phyloP scores from a whole-genome alignment of 2,113 vertebrate species.

The Cettia cetti region DNA sequence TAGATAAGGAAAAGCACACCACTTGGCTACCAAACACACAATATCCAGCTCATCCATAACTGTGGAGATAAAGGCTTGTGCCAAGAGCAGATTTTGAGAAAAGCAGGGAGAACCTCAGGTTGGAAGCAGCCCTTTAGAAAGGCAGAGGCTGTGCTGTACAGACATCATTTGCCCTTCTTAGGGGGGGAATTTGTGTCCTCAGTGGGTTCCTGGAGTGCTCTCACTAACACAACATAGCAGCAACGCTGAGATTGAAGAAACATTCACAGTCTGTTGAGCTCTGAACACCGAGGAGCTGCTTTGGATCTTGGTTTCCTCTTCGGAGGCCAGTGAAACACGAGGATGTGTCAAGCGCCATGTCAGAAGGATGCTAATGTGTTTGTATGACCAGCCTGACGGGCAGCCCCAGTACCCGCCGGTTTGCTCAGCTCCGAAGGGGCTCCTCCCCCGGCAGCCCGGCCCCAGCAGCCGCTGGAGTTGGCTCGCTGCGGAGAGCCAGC shows the following conservation, averaged over 20 bases:
- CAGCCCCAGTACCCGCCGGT: not conserved
- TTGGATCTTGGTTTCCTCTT: not conserved
- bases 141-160: not conserved
- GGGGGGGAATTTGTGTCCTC: not conserved
- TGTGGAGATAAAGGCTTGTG: not conserved
- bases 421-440: not conserved
- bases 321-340: not conserved
- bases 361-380: not conserved
- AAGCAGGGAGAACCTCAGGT: not conserved
- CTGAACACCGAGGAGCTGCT: not conserved
- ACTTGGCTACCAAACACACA: not conserved
- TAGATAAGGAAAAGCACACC: not conserved
- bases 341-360: not conserved
- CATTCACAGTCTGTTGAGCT: not conserved
- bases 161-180: not conserved
- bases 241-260: not conserved
- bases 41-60: not conserved
- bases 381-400: not conserved
- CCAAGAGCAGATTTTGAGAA: not conserved
- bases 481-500: not conserved
- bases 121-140: not conserved
- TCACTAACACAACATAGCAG: not conserved
- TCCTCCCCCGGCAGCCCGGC: not conserved
- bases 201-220: not conserved
- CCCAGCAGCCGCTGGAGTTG: not conserved